A percentile compares a stretch with the other conserved stretches of the same genome.
Conservation (phyloP, 2,797 vertebrate genomes). For the Syngnathus acus region DNA sequence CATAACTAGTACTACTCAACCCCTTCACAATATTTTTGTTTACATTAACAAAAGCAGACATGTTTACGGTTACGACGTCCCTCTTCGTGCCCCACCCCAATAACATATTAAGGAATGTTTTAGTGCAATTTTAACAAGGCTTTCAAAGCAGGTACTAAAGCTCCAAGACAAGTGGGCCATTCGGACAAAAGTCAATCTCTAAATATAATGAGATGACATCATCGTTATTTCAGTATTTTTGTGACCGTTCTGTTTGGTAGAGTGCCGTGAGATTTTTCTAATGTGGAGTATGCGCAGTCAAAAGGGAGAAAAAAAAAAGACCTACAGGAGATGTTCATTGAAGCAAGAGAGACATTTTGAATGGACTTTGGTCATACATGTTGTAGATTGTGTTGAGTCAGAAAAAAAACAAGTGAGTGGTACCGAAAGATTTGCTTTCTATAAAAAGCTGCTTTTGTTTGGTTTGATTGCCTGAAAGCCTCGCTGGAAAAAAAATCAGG, state of each 20-base stretch:
- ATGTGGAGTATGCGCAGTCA: neutral
- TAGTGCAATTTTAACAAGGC: neutral
- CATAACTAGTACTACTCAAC: neutral
- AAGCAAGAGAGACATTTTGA: conserved; percentile 11
- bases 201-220: too few relatives aligned
- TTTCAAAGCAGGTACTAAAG: neutral
- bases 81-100: neutral
- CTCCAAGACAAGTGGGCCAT: neutral
- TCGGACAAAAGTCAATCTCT: too few relatives aligned
- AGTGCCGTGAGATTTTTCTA: too few relatives aligned
- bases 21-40: neutral
- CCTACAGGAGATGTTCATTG: conserved; percentile 13
- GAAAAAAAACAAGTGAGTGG: conserved; percentile 26
- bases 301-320: conserved; percentile 3
- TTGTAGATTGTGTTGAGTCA: conserved; percentile 14
- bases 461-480: conserved; percentile 57
- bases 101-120: neutral
- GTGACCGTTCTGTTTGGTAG: too few relatives aligned
- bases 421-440: conserved; percentile 27
- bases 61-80: conserved; percentile 28
- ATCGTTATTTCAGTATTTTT: too few relatives aligned
- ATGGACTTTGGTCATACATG: conserved; percentile 14
- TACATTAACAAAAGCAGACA: conserved; percentile 45
- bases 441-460: conserved; percentile 53
- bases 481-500: conserved; percentile 15